phyloP scores from a whole-genome alignment of 2,797 vertebrate species.

The Pseudotriccus pelzelni region DNA sequence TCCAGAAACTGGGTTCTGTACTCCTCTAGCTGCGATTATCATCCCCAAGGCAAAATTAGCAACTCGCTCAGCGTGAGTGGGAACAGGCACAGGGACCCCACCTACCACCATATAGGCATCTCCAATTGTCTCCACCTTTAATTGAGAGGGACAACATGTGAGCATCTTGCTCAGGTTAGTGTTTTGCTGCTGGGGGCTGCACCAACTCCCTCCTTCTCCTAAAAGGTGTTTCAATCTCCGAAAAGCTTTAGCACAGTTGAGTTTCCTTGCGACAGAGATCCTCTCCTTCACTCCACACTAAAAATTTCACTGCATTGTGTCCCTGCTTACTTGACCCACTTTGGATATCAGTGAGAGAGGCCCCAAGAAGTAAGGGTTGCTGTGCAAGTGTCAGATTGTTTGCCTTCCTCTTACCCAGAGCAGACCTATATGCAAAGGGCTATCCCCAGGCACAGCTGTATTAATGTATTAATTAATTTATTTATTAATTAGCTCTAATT shows the following conservation, averaged over 20 bases:
- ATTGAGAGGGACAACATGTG: neutral
- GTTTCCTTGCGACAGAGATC: neutral
- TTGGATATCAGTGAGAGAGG: neutral
- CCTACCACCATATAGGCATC: slow-evolving; percentile 85
- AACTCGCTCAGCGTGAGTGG: slow-evolving; percentile 80
- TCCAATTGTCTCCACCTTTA: slow-evolving; percentile 79
- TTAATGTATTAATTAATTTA: no score
- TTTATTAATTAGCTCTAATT: neutral
- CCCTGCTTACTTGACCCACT: neutral
- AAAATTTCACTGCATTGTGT: neutral
- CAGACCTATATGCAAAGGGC: neutral
- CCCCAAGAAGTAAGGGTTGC: neutral
- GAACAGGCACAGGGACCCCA: slow-evolving; percentile 80
- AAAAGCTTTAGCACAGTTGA: neutral
- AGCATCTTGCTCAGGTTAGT: neutral
- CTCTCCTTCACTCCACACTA: neutral
- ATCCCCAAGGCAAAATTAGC: slow-evolving; percentile 84
- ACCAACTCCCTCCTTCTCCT: neutral
- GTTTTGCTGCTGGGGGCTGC: neutral
- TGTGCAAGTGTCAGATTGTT: neutral
- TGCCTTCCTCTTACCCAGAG: neutral
- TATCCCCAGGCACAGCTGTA: neutral
- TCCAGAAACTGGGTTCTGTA: slow-evolving; percentile 80
- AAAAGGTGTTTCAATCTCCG: neutral
- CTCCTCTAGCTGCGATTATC: slow-evolving; percentile 79